Evolutionary conservation across 2,113 vertebrate genomes (phyloP).

Genomic region (Ellobius talpinus): DNA sequence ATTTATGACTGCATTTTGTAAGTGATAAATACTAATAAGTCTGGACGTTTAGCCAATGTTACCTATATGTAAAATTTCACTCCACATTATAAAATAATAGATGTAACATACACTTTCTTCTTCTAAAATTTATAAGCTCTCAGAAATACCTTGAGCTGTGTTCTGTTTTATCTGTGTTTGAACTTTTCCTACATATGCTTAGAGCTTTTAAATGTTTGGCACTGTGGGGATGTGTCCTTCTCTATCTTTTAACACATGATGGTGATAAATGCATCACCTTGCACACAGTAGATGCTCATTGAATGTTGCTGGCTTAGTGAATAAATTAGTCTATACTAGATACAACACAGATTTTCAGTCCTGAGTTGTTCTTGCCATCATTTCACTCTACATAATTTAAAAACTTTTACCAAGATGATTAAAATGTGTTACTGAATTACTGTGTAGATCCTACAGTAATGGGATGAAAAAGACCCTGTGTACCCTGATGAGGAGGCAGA

Average conservation of each 20-base stretch:
- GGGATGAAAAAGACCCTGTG: background rate
- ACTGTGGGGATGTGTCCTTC: background rate
- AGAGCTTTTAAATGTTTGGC: slow-evolving; percentile 33
- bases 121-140: slow-evolving; percentile 24
- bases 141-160: background rate
- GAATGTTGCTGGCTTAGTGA: slow-evolving; percentile 64
- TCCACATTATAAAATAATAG: background rate
- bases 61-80: slow-evolving; percentile 26
- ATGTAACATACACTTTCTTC: background rate
- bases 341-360: slow-evolving; percentile 71
- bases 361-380: slow-evolving; percentile 69
- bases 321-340: slow-evolving; percentile 68
- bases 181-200: background rate
- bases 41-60: background rate
- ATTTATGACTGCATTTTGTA: slow-evolving; percentile 38
- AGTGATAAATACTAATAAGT: background rate
- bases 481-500: background rate
- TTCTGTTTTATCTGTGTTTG: slow-evolving; percentile 38
- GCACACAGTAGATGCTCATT: slow-evolving; percentile 54
- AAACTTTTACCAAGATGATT: slow-evolving; percentile 69
- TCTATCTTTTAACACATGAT: slow-evolving; percentile 38
- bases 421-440: slow-evolving; percentile 69
- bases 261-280: background rate
- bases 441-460: slow-evolving; percentile 64
- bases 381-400: slow-evolving; percentile 77